Base-by-base conservation (phyloP, 2,888 invertebrate species). In the Polymixis flavicincta region DNA sequence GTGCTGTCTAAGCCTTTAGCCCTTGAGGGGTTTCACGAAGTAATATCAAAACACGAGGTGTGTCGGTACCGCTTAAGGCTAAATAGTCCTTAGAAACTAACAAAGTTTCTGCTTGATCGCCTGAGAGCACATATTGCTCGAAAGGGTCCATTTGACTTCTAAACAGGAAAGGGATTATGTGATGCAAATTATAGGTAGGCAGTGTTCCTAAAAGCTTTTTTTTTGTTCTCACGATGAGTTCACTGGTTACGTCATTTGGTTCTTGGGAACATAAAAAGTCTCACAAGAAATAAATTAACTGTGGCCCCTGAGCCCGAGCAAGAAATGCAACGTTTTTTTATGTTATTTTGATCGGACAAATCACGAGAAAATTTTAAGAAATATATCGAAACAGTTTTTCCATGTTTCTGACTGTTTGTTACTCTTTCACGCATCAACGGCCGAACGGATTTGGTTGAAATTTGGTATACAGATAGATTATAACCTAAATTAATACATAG, bases 171-270 rank as follows among this genome's bases (percentile, higher is more conserved):
- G 64, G 80, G 60, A 25, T 71, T 73, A 71, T 64, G 42, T 57
- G 37, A 76, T 59, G 48, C 42, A 72, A 77, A 84, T 61, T 68
- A 68, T 54, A 69, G 71, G 65, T 69, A 69, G 65, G 54, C 54
- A 61, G 65, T 19, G 42, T 59, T 54, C 8, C 59, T 71, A 74
- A 74, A 64, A 63, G 59, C 48, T 68, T 80, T 83, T 80, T 84
- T 80, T 80, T 84, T 80, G 73, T 69, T 83, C 61, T 28, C 2
- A 45, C 19, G 78, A 75, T 86, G 86, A 86, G 66, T 60, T 86
- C 75, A 84, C 54, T 48, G 73, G 60, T 80, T 82, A 80, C 84
- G 78, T 84, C 79, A 86, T 80, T 66, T 50, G 42, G 52, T 45
- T 9, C 28, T 67, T 52, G 32, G 60, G 45, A 59, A 60, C 54